Percentiles rank a stretch among this genome's conserved stretches.
phyloP scores from a whole-genome alignment of 2,113 vertebrate species.

The Brachionichthys hirsutus region DNA sequence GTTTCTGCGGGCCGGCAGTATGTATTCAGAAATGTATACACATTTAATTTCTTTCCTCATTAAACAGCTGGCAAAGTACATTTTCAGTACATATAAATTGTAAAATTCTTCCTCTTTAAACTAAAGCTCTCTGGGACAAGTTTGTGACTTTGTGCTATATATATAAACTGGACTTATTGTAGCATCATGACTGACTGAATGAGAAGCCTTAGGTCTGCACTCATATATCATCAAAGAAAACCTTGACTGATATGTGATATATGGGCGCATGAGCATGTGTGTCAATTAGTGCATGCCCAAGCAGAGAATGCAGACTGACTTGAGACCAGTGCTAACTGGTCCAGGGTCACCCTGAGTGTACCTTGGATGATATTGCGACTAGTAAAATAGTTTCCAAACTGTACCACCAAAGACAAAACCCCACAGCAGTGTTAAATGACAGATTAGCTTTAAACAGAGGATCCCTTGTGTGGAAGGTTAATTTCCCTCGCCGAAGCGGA shows the following conservation, averaged over 20 bases:
- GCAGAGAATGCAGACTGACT: conserved; percentile 16
- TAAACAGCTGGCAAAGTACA: neutral
- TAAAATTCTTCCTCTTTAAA: neutral
- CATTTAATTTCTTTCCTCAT: too few species aligned
- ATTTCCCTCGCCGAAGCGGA: too few species aligned
- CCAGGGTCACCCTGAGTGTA: neutral
- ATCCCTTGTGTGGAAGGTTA: conserved; percentile 35
- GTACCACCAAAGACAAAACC: conserved; percentile 22
- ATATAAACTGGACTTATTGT: conserved; percentile 13
- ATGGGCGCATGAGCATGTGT: conserved; percentile 8
- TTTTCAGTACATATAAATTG: too few species aligned
- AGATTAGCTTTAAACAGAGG: conserved; percentile 51
- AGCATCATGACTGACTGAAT: neutral
- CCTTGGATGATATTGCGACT: conserved; percentile 5
- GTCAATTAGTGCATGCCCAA: conserved; percentile 17
- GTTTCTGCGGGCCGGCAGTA: neutral
- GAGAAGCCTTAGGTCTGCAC: neutral
- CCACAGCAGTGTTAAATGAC: conserved; percentile 35
- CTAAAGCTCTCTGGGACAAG: neutral
- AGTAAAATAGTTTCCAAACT: neutral
- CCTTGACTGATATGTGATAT: conserved; percentile 28
- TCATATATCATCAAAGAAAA: conserved; percentile 5
- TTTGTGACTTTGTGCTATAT: conserved; percentile 4
- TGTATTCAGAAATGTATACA: too few species aligned
- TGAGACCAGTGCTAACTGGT: conserved; percentile 3